Percentiles rank a stretch among this genome's conserved stretches.
phyloP scores from a whole-genome alignment of 1,140 invertebrate species.

The Oncopodura yosiiana region DNA sequence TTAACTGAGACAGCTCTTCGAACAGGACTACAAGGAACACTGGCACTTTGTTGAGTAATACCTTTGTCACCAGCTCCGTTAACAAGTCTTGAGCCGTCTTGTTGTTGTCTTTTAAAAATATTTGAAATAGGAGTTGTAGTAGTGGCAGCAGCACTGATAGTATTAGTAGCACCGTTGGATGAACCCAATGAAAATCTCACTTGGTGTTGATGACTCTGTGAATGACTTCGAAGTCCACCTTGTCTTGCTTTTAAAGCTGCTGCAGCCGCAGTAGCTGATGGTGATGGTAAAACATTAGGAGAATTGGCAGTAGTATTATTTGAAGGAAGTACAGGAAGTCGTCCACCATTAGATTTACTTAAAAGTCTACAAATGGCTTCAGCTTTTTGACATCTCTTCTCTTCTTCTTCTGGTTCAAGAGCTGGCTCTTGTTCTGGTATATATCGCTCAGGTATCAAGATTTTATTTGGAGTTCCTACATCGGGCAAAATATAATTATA shows the following conservation, averaged over 20 bases:
- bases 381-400: constrained; percentile 29
- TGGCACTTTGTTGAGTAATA: too few species aligned
- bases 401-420: constrained; percentile 25
- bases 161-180: not conserved
- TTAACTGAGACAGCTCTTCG: constrained; percentile 2
- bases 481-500: too few species aligned
- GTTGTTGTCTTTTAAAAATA: not conserved
- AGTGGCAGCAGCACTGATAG: not conserved
- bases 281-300: not conserved
- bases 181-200: not conserved
- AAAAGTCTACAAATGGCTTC: constrained; percentile 29
- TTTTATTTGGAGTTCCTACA: constrained; percentile 30
- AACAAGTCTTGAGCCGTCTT: not conserved
- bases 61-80: not conserved
- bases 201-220: not conserved
- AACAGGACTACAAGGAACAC: constrained; percentile 8
- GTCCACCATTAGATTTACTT: constrained; percentile 24
- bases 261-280: not conserved
- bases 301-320: constrained; percentile 6
- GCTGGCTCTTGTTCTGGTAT: constrained; percentile 23
- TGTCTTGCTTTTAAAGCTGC: not conserved
- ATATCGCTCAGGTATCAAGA: constrained; percentile 31
- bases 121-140: not conserved
- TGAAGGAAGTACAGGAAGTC: constrained; percentile 14
- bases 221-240: not conserved